Conservation (phyloP, 2,797 vertebrate species). For the Falco rusticolus region DNA sequence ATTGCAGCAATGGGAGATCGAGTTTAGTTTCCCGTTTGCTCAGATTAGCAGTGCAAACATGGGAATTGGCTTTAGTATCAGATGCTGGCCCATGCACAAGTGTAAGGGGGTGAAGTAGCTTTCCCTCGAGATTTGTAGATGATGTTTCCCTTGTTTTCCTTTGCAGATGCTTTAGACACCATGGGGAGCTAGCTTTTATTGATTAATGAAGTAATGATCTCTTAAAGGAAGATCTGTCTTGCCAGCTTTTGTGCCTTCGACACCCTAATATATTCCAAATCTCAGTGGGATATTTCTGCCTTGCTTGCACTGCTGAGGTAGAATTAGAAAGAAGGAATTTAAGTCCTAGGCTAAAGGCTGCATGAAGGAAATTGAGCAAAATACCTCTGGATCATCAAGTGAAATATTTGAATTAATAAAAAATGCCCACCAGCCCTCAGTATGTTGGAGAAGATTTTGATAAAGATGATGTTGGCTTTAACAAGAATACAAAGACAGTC, state of each 20-base stretch:
- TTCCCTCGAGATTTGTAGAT: not conserved
- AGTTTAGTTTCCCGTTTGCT: not conserved
- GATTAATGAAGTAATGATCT: not conserved
- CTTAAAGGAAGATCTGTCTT: not conserved
- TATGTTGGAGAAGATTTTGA: not conserved
- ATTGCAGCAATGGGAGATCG: not conserved
- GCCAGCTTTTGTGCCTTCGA: not conserved
- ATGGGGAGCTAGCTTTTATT: not conserved
- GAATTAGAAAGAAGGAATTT: not conserved
- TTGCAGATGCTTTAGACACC: not conserved
- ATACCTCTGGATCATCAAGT: not conserved
- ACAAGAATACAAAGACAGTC: not conserved
- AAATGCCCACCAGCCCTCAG: not conserved
- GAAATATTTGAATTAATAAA: not conserved
- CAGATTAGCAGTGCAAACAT: not conserved
- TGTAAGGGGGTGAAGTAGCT: not conserved
- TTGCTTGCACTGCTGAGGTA: not conserved
- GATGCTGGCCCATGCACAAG: not conserved
- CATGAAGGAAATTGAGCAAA: not conserved
- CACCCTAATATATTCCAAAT: not conserved
- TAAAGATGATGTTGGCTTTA: not conserved
- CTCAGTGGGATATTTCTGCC: not conserved
- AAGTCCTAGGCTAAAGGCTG: not conserved
- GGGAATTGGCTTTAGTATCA: not conserved
- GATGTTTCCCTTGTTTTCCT: not conserved